These are phyloP conservation scores for Octonoba sinensis DNA, from an alignment of 2,888 invertebrate genomes.

Conservation along the genomic window DNA sequence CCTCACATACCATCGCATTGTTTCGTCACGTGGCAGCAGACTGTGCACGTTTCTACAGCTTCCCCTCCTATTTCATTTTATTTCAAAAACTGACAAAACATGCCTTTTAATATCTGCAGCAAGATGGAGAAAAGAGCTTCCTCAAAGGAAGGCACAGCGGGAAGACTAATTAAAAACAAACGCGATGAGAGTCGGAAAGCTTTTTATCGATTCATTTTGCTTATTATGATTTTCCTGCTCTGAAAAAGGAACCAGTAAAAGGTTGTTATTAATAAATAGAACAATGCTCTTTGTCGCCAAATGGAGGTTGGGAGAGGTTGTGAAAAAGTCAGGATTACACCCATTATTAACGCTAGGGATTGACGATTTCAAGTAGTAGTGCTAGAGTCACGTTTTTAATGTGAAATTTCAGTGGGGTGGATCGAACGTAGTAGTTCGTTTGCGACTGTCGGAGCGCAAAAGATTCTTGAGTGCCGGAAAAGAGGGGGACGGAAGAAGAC, in stretches of 20 bases:
- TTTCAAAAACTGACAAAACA: constrained; percentile 5
- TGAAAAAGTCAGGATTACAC: constrained; percentile 44
- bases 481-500: constrained; percentile 5
- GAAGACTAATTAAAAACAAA: constrained; percentile 23
- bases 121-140: constrained; percentile 1
- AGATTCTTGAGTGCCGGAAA: constrained; percentile 22
- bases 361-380: constrained; percentile 39
- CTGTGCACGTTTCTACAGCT: background rate
- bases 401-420: constrained; percentile 20
- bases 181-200: background rate
- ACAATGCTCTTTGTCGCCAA: background rate
- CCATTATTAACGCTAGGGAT: constrained; percentile 50
- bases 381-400: constrained; percentile 50
- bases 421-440: constrained; percentile 27
- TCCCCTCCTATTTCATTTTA: background rate
- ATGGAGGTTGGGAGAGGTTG: constrained; percentile 8
- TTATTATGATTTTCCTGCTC: constrained; percentile 3
- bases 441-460: constrained; percentile 33
- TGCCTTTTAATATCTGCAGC: constrained; percentile 9
- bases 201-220: constrained; percentile 17
- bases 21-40: constrained; percentile 4
- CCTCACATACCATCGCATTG: constrained; percentile 13
- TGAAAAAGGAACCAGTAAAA: too few relatives aligned
- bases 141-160: background rate
- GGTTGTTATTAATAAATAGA: too few relatives aligned